A percentile compares a stretch with the other conserved stretches of the same genome.
Conservation (phyloP, 2,113 vertebrate species). For the Phrynosoma platyrhinos region DNA sequence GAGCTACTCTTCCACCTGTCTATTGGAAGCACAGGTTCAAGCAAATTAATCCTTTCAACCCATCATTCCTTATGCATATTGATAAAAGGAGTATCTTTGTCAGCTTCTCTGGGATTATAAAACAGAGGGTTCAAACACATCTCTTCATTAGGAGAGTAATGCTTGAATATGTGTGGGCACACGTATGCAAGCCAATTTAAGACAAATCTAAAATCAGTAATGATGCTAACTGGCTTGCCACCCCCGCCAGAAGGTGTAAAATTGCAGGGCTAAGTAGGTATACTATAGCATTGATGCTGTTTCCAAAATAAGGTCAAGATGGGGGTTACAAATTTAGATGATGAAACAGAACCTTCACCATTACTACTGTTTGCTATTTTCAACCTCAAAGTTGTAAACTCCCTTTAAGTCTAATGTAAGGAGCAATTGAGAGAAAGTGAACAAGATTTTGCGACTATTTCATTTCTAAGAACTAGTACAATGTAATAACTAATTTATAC, state of each 20-base stretch:
- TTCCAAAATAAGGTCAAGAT: not conserved
- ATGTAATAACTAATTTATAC: not conserved
- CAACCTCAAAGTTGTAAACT: not conserved
- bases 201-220: not conserved
- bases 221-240: not conserved
- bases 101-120: not conserved
- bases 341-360: not conserved
- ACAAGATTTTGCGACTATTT: not conserved
- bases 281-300: not conserved
- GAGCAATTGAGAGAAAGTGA: not conserved
- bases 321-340: conserved; percentile 6
- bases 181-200: not conserved
- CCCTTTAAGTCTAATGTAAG: not conserved
- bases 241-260: conserved; percentile 19
- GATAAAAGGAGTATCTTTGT: not conserved
- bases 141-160: not conserved
- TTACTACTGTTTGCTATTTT: not conserved
- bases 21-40: too few species aligned
- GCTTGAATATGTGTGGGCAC: not conserved
- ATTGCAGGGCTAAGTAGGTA: not conserved
- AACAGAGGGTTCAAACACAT: not conserved
- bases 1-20: not conserved
- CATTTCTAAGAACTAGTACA: not conserved
- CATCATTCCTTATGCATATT: not conserved
- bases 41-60: not conserved